These are phyloP conservation scores for Pachycephala philippinensis DNA, from an alignment of 2,113 vertebrate genomes.

Conservation along the genomic window DNA sequence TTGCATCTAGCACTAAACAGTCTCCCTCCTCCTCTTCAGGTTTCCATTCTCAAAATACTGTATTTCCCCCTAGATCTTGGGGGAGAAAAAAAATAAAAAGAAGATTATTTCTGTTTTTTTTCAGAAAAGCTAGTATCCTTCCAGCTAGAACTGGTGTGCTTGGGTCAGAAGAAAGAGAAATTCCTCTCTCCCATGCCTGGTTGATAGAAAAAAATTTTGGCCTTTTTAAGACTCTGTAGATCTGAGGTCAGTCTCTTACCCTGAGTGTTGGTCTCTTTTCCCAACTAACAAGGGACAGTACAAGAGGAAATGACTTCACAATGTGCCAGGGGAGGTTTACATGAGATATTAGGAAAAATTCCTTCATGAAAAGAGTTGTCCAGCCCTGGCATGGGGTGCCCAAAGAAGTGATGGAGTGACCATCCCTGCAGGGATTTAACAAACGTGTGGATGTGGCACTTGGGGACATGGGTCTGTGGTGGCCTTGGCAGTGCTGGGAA, in stretches of 20 bases:
- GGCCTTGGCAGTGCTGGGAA: neutral
- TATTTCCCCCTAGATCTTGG: neutral
- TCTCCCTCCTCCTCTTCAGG: neutral
- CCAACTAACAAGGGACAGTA: neutral
- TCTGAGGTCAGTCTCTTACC: neutral
- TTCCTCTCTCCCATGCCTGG: accelerated
- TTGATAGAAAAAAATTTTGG: neutral
- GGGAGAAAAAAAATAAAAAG: too few species aligned
- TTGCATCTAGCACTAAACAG: neutral
- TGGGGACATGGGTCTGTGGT: neutral
- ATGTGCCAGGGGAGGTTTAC: neutral
- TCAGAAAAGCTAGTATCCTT: neutral
- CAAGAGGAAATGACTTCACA: neutral
- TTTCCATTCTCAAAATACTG: neutral
- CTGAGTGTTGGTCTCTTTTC: neutral
- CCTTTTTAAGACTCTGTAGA: neutral
- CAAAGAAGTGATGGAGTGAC: too few species aligned
- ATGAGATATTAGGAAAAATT: neutral
- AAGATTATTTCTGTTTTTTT: neutral
- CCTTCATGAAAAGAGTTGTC: neutral
- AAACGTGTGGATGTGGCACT: neutral
- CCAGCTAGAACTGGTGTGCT: neutral
- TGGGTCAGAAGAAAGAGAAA: neutral
- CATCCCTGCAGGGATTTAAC: neutral
- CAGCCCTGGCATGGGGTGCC: neutral